A percentile compares a stretch with the other conserved stretches of the same genome.
Conservation (phyloP, 2,888 invertebrate genomes). For the Xestia sexstrigata region DNA sequence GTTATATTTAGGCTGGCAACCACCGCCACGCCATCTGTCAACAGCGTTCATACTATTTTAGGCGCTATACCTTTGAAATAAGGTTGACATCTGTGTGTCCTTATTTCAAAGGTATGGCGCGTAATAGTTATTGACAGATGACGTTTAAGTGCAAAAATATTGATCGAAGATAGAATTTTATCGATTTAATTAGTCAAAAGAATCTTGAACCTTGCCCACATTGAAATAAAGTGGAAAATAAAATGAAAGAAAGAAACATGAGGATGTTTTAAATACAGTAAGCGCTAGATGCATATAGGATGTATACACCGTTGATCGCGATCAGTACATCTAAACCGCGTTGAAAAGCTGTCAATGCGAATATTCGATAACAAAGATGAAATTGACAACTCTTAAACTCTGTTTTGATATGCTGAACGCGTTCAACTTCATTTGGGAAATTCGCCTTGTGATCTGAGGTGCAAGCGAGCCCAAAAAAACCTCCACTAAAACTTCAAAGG, state of each 20-base stretch:
- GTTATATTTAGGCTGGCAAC: constrained; percentile 58
- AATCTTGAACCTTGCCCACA: not conserved
- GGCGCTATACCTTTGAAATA: constrained; percentile 35
- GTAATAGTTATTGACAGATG: constrained; percentile 55
- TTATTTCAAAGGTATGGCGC: constrained; percentile 35
- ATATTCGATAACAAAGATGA: not conserved
- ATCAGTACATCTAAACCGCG: not conserved
- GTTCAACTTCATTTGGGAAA: not conserved
- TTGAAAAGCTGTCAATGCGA: not conserved
- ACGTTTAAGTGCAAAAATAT: constrained; percentile 29
- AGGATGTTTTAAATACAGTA: not conserved
- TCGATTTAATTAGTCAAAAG: not conserved
- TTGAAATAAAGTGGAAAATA: not conserved
- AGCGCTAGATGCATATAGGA: not conserved
- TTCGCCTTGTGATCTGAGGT: not conserved
- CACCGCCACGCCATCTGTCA: constrained; percentile 68
- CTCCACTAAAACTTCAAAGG: not conserved
- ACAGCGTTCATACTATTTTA: constrained; percentile 64
- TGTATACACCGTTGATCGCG: not conserved
- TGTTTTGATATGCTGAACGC: not conserved
- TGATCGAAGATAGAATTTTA: not conserved
- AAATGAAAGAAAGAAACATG: too few species aligned
- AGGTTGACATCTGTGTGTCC: not conserved
- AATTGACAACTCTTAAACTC: not conserved
- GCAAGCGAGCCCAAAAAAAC: not conserved